Conservation (phyloP, 2,113 vertebrate genomes). For the Cynopterus brachyotis region DNA sequence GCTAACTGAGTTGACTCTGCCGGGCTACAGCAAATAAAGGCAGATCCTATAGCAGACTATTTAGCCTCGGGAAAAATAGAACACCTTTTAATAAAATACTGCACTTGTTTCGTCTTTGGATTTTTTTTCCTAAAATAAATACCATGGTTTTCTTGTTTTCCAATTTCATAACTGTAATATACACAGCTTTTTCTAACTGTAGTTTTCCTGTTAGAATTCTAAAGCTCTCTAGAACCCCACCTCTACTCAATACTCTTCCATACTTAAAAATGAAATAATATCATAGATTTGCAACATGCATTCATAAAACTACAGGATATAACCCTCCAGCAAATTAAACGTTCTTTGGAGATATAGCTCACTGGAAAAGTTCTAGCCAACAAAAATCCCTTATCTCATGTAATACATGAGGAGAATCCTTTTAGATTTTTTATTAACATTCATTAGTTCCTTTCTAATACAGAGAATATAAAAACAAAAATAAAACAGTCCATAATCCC, state of each 20-base stretch:
- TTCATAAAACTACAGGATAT: not conserved
- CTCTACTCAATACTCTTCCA: not conserved
- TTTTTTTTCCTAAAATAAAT: conserved; percentile 32
- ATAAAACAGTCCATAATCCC: not conserved
- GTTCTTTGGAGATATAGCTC: not conserved
- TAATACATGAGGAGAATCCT: not conserved
- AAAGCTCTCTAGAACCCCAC: not conserved
- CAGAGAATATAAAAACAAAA: not conserved
- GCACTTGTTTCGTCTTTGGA: not conserved
- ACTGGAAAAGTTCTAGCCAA: not conserved
- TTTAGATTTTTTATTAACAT: not conserved
- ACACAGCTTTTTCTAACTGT: not conserved
- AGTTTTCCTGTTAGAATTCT: not conserved
- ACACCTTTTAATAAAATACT: not conserved
- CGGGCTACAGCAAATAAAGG: not conserved
- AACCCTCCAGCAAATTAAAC: not conserved
- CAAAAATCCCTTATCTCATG: not conserved
- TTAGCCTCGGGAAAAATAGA: not conserved
- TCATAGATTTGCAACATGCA: not conserved
- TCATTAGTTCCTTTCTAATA: not conserved
- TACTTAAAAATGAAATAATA: not conserved
- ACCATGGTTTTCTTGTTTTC: not conserved
- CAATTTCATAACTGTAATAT: conserved; percentile 16
- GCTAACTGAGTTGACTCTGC: not conserved
- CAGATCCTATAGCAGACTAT: not conserved